Percentiles rank a stretch among this genome's conserved stretches.
These are phyloP conservation scores for Folsomia candida DNA, from an alignment of 2,888 invertebrate species.

Conservation along the genomic window DNA sequence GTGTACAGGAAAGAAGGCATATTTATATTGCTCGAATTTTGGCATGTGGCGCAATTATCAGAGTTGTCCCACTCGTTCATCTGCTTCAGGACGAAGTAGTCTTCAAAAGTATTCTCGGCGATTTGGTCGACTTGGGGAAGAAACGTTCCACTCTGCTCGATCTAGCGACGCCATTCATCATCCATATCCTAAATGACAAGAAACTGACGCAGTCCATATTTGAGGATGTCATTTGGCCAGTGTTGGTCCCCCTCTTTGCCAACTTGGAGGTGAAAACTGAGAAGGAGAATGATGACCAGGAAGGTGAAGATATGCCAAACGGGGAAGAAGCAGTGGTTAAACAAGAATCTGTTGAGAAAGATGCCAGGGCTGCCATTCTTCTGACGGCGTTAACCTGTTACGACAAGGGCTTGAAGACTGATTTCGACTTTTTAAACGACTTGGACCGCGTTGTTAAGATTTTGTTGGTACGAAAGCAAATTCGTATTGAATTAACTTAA, in stretches of 20 bases:
- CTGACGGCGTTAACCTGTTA: constrained; percentile 21
- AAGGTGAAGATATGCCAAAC: no score
- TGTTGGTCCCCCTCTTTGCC: constrained; percentile 4
- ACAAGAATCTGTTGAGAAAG: constrained; percentile 12
- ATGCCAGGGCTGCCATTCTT: background rate
- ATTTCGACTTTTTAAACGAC: constrained; percentile 25
- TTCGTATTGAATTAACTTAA: background rate
- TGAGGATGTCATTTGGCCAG: constrained; percentile 22
- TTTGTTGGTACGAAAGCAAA: constrained; percentile 17
- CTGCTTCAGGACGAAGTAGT: constrained; percentile 6
- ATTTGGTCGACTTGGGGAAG: constrained; percentile 20
- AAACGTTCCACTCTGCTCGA: constrained; percentile 22
- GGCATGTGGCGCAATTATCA: constrained; percentile 20
- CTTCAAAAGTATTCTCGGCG: constrained; percentile 2
- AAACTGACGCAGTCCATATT: constrained; percentile 19
- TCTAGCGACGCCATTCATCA: constrained; percentile 24
- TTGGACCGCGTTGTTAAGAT: constrained; percentile 14
- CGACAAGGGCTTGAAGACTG: constrained; percentile 12
- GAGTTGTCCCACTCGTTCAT: background rate
- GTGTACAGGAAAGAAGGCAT: constrained; percentile 23
- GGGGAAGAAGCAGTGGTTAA: background rate
- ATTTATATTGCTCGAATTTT: constrained; percentile 32
- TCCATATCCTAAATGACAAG: constrained; percentile 16
- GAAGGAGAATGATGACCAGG: constrained; percentile 12
- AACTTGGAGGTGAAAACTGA: background rate